Percentiles rank a stretch among this genome's conserved stretches.
Conservation (phyloP, 2,797 vertebrate genomes). For the Gymnothorax reevesii region DNA sequence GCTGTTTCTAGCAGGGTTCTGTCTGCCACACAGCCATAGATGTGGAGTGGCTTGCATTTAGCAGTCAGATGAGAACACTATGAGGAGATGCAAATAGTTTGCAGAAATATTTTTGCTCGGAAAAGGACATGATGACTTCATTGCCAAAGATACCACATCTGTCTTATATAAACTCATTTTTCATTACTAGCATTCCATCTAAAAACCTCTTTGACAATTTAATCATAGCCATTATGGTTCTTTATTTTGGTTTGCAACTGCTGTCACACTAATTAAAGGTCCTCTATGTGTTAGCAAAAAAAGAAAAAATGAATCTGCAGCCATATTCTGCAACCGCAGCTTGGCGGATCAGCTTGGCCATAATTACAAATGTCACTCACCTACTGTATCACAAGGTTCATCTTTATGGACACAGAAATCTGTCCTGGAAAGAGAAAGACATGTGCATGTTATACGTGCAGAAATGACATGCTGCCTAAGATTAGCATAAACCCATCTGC, state of each 20-base stretch:
- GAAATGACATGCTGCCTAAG: background rate
- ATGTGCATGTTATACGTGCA: background rate
- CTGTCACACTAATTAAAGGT: constrained; percentile 6
- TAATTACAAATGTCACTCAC: constrained; percentile 74
- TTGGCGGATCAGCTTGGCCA: background rate
- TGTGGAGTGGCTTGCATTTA: background rate
- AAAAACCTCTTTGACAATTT: constrained; percentile 26
- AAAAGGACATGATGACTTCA: background rate
- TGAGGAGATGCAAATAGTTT: background rate
- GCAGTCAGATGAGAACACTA: background rate
- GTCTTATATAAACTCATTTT: constrained; percentile 18
- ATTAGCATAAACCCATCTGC: background rate
- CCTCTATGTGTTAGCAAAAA: constrained; percentile 22
- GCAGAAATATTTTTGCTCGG: constrained; percentile 15
- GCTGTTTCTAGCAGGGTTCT: background rate
- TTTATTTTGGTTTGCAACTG: constrained; percentile 21
- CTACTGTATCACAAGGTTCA: constrained; percentile 96
- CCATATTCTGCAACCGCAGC: constrained; percentile 12
- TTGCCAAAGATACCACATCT: background rate
- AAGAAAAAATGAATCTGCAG: background rate
- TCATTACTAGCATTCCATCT: constrained; percentile 15
- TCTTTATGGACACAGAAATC: constrained; percentile 99
- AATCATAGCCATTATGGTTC: constrained; percentile 32
- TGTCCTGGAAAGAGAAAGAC: constrained; percentile 79
- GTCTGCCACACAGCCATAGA: background rate